Conservation (phyloP, 2,888 invertebrate species). For the Spatulosminthurus flaviceps region DNA sequence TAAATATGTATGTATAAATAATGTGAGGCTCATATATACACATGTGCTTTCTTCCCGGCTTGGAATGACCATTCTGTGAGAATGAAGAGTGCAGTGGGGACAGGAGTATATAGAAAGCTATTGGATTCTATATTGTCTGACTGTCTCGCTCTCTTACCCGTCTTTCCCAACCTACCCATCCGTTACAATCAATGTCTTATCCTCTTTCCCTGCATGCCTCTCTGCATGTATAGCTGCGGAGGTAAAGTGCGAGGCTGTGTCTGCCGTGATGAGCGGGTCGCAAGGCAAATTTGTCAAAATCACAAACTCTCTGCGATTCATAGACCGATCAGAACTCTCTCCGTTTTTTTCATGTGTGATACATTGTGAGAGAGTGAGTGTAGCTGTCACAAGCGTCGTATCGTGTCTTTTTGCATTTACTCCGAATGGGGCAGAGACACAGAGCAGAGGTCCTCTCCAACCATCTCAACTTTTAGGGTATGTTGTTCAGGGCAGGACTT, state of each 20-base stretch:
- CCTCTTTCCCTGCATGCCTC: not conserved
- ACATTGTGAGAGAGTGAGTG: constrained; percentile 27
- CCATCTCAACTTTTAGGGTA: not conserved
- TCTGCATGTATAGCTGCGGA: not conserved
- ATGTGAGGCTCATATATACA: not conserved
- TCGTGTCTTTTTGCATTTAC: constrained; percentile 1
- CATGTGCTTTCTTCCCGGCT: not conserved
- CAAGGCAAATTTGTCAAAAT: constrained; percentile 50
- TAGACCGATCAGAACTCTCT: not conserved
- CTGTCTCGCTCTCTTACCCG: constrained; percentile 21
- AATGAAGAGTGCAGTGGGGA: constrained; percentile 9
- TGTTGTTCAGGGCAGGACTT: not conserved
- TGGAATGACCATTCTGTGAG: constrained; percentile 10
- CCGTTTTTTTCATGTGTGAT: not conserved
- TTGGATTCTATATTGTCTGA: constrained; percentile 31
- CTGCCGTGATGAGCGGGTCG: constrained; percentile 42
- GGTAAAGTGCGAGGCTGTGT: constrained; percentile 3
- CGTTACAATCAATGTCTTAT: constrained; percentile 47
- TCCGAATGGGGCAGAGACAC: not conserved
- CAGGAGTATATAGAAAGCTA: constrained; percentile 9
- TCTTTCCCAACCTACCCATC: constrained; percentile 33
- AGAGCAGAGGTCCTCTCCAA: not conserved
- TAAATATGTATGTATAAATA: too few species aligned
- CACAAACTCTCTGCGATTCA: constrained; percentile 25
- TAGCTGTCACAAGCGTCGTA: constrained; percentile 31